phyloP scores from a whole-genome alignment of 2,888 invertebrate species.

The Drosophila nr. medialis region DNA sequence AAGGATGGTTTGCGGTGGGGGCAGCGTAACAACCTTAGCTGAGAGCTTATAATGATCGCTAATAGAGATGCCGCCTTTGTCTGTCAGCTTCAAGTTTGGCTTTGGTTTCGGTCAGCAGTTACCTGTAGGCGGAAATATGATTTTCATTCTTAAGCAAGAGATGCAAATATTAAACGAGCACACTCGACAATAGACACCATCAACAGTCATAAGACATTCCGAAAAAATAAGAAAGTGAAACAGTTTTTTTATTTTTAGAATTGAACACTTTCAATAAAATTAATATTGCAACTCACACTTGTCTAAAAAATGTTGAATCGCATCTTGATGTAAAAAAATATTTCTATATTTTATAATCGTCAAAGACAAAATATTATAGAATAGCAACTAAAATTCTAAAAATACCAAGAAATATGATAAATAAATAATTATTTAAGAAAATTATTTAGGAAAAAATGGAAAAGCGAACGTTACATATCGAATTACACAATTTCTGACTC shows the following conservation, averaged over 20 bases:
- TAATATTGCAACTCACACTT: too few relatives aligned
- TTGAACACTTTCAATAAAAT: too few relatives aligned
- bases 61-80: constrained; percentile 44
- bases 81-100: background rate
- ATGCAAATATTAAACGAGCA: too few relatives aligned
- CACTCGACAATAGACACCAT: background rate
- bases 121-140: constrained; percentile 19
- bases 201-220: background rate
- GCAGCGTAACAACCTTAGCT: constrained; percentile 6
- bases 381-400: background rate
- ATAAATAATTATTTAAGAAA: background rate
- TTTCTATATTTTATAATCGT: background rate
- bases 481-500: background rate
- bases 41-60: constrained; percentile 52
- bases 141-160: background rate
- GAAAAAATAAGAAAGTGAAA: background rate
- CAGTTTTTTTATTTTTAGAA: too few relatives aligned
- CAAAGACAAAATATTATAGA: too few relatives aligned
- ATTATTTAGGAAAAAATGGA: background rate
- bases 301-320: background rate
- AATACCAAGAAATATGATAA: background rate
- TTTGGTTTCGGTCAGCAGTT: constrained; percentile 8
- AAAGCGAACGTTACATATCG: too few relatives aligned
- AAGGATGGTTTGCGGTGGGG: background rate
- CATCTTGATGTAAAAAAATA: background rate